Evolutionary conservation across 1,140 invertebrate genomes (phyloP).

Genomic region (Zaprionus ornatus): DNA sequence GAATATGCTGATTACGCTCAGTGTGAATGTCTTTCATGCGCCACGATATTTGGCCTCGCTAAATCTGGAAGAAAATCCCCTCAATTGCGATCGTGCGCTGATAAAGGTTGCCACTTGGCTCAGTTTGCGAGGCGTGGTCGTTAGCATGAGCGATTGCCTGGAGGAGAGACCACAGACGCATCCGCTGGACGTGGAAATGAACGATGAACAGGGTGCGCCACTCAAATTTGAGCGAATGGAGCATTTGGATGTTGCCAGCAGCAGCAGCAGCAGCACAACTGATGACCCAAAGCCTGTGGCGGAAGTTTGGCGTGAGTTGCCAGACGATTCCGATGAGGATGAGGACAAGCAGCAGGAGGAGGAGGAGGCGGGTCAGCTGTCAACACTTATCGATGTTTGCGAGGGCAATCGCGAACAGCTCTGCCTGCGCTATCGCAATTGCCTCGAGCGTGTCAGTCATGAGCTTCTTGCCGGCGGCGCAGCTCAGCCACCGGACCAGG

Average conservation of each 20-base stretch:
- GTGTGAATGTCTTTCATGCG: conserved; percentile 49
- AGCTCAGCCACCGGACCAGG: conserved; percentile 24
- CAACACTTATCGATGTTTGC: conserved; percentile 57
- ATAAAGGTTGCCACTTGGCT: conserved; percentile 52
- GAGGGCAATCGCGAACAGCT: conserved; percentile 66
- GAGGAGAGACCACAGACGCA: conserved; percentile 25
- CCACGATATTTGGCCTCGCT: conserved; percentile 54
- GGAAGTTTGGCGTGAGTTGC: conserved; percentile 58
- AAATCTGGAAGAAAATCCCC: conserved; percentile 70
- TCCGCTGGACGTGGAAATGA: conserved; percentile 22
- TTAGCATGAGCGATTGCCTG: conserved; percentile 59
- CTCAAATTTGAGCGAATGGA: conserved; percentile 58
- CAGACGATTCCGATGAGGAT: conserved; percentile 56
- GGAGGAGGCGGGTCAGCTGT: conserved; percentile 23
- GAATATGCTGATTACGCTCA: conserved; percentile 73
- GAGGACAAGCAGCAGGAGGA: not conserved
- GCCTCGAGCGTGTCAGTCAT: conserved; percentile 66
- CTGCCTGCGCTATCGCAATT: conserved; percentile 64
- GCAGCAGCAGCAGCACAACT: conserved; percentile 11
- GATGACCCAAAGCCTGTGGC: conserved; percentile 52
- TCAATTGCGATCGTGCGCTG: conserved; percentile 68
- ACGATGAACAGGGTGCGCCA: not conserved
- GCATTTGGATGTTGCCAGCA: conserved; percentile 9
- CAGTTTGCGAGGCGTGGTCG: conserved; percentile 50
- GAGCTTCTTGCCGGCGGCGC: conserved; percentile 46